Conservation (phyloP, 2,797 vertebrate species). For the Hydrocynus forskahlii region DNA sequence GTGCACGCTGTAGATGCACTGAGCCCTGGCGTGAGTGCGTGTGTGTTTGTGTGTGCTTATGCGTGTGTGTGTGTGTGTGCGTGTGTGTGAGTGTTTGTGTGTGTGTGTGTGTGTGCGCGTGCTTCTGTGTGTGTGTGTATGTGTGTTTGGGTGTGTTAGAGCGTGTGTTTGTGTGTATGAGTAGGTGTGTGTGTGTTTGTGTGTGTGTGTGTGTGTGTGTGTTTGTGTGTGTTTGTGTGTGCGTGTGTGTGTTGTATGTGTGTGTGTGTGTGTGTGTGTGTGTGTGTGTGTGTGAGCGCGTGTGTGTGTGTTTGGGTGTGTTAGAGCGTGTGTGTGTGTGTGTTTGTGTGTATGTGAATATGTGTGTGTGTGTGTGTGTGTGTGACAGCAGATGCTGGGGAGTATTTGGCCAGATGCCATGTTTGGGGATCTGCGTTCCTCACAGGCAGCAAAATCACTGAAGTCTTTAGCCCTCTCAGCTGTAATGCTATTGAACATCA, state of each 20-base stretch:
- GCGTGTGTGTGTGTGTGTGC: no score
- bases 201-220: not conserved
- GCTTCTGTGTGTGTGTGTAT: not conserved
- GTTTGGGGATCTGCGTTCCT: slow-evolving; percentile 19
- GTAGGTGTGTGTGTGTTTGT: no score
- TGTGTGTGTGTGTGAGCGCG: not conserved
- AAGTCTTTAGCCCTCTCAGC: slow-evolving; percentile 42
- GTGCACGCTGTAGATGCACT: not conserved
- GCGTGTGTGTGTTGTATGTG: no score
- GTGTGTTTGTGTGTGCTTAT: no score
- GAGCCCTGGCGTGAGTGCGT: slow-evolving; percentile 3
- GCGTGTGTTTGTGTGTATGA: not conserved
- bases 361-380: not conserved
- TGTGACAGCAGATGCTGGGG: slow-evolving; percentile 11
- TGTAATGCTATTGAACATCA: slow-evolving; percentile 13
- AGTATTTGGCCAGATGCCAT: slow-evolving; percentile 18
- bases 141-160: not conserved
- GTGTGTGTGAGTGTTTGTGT: no score
- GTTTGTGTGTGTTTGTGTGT: not conserved
- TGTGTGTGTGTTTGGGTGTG: not conserved
- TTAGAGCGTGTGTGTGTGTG: not conserved
- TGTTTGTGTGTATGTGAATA: not conserved
- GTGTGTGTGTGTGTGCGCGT: not conserved
- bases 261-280: not conserved
- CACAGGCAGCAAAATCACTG: slow-evolving; percentile 36